These are phyloP conservation scores for Ormyrus pomaceus DNA, from an alignment of 2,888 invertebrate species.

Conservation along the genomic window DNA sequence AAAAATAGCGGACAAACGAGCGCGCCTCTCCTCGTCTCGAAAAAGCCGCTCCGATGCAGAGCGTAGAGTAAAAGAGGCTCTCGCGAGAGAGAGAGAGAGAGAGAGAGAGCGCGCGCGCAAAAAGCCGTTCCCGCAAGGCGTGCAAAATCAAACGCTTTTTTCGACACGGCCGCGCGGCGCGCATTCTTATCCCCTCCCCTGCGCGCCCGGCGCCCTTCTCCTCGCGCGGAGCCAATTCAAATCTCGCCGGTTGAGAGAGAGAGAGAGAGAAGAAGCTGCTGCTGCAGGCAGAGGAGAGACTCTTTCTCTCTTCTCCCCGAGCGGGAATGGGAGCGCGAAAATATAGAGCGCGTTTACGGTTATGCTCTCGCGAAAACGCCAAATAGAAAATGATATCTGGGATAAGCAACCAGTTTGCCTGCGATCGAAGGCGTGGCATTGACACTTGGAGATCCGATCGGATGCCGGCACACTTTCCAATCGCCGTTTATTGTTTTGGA, in stretches of 20 bases:
- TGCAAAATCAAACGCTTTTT: slow-evolving; percentile 41
- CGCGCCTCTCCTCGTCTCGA: not conserved
- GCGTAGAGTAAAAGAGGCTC: no score
- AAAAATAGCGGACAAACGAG: slow-evolving; percentile 5
- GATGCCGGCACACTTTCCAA: not conserved
- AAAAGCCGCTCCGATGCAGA: not conserved
- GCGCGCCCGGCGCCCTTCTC: no score
- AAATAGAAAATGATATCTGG: no score
- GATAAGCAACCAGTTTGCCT: not conserved
- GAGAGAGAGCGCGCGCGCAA: no score
- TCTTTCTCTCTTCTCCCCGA: not conserved
- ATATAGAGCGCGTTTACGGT: slow-evolving; percentile 55
- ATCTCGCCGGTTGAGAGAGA: slow-evolving; percentile 34
- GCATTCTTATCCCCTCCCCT: slow-evolving; percentile 36
- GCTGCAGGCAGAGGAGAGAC: no score
- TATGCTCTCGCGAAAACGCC: not conserved
- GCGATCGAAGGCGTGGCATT: not conserved
- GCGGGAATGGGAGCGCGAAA: slow-evolving; percentile 54
- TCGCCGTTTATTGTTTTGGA: not conserved
- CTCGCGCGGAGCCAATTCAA: slow-evolving; percentile 40
- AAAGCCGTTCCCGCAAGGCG: not conserved
- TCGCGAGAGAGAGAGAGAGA: no score
- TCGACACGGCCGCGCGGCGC: slow-evolving; percentile 20
- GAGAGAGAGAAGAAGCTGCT: no score
- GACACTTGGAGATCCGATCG: not conserved